Evolutionary conservation across 2,113 vertebrate genomes (phyloP).

Genomic region (Stercorarius parasiticus): DNA sequence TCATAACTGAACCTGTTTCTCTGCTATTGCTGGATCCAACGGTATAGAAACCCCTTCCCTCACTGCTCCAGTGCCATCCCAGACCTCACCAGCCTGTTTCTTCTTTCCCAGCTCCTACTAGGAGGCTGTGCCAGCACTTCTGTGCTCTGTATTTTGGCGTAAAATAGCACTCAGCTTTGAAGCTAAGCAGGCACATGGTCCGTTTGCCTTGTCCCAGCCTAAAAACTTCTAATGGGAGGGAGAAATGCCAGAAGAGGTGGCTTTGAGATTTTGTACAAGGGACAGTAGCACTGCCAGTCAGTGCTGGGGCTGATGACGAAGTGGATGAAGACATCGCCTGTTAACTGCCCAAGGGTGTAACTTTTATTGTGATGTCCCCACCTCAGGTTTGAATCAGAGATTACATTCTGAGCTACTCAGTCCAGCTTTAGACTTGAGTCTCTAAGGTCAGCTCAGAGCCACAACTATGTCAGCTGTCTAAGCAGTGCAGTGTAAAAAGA

Average conservation of each 20-base stretch:
- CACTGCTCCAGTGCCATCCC: neutral
- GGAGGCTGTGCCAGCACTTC: neutral
- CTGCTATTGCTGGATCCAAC: neutral
- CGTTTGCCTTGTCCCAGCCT: neutral
- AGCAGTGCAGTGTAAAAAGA: neutral
- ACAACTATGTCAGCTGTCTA: neutral
- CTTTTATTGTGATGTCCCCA: neutral
- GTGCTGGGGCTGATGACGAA: neutral
- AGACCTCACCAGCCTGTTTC: neutral
- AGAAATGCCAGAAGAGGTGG: neutral
- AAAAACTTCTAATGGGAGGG: neutral
- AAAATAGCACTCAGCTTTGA: neutral
- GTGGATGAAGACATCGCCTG: neutral
- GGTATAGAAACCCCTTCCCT: neutral
- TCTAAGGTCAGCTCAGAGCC: neutral
- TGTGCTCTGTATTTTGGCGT: neutral
- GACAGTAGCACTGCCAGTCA: neutral
- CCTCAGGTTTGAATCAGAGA: neutral
- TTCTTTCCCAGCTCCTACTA: neutral
- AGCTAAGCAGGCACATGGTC: neutral
- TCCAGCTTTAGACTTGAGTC: neutral
- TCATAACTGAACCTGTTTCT: neutral
- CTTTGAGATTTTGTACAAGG: neutral
- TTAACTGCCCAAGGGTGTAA: neutral
- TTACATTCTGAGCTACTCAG: neutral